These are phyloP conservation scores for Grapholita molesta DNA, from an alignment of 1,140 invertebrate genomes.

Conservation along the genomic window DNA sequence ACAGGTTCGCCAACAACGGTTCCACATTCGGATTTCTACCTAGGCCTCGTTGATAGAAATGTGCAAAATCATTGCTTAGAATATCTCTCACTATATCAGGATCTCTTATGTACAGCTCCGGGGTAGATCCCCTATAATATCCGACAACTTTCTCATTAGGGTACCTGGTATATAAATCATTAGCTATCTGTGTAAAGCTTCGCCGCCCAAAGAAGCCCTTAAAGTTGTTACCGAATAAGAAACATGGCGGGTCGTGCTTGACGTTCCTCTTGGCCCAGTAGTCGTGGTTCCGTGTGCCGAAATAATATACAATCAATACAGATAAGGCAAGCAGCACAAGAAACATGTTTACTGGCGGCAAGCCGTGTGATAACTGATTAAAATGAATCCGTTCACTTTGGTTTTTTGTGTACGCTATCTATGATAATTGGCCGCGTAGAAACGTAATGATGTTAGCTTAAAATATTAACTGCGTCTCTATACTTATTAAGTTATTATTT, in stretches of 20 bases:
- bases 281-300: slow-evolving; percentile 39
- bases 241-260: slow-evolving; percentile 43
- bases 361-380: neutral
- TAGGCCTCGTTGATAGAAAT: slow-evolving; percentile 45
- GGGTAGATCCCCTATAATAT: slow-evolving; percentile 42
- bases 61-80: slow-evolving; percentile 43
- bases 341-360: neutral
- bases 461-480: no score
- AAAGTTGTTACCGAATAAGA: slow-evolving; percentile 49
- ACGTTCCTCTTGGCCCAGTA: slow-evolving; percentile 56
- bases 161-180: slow-evolving; percentile 52
- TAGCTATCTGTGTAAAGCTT: slow-evolving; percentile 34
- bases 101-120: slow-evolving; percentile 45
- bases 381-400: neutral
- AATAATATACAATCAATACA: slow-evolving; percentile 14
- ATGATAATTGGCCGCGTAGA: no score
- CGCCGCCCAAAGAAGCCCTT: slow-evolving; percentile 33
- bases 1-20: slow-evolving; percentile 51
- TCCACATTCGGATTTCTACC: slow-evolving; percentile 58
- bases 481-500: no score
- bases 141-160: slow-evolving; percentile 53
- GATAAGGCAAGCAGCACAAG: neutral
- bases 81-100: slow-evolving; percentile 40
- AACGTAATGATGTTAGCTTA: no score
- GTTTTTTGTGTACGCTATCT: no score